Evolutionary conservation across 2,888 invertebrate species (phyloP).

Genomic region (Agonopterix arenella): DNA sequence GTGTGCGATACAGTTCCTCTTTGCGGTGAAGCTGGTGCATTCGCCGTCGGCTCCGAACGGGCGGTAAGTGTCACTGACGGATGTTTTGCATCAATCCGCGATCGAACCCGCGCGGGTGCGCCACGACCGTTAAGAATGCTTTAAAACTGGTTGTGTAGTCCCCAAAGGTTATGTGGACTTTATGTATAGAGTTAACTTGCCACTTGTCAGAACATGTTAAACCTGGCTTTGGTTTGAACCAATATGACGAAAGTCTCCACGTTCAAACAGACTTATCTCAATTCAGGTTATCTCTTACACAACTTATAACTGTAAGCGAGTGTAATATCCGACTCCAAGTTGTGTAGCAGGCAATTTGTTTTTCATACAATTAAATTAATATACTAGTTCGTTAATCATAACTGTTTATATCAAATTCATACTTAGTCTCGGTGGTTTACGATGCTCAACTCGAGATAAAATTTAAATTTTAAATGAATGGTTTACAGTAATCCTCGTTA

Average conservation of each 20-base stretch:
- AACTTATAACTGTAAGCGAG: slow-evolving; percentile 57
- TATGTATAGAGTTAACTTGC: slow-evolving; percentile 40
- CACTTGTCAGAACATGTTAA: slow-evolving; percentile 26
- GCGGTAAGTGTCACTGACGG: slow-evolving; percentile 52
- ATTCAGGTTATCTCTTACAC: slow-evolving; percentile 57
- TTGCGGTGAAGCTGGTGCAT: slow-evolving; percentile 93
- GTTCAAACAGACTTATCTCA: slow-evolving; percentile 50
- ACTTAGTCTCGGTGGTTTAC: slow-evolving; percentile 1
- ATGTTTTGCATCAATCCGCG: slow-evolving; percentile 5
- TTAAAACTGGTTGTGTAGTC: slow-evolving; percentile 41
- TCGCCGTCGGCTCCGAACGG: slow-evolving; percentile 89
- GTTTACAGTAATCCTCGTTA: neutral
- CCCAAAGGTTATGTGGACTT: slow-evolving; percentile 22
- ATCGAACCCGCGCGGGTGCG: slow-evolving; percentile 11
- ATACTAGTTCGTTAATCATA: slow-evolving; percentile 13
- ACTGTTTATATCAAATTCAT: slow-evolving; percentile 13
- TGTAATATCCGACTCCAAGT: slow-evolving; percentile 25
- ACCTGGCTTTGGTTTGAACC: slow-evolving; percentile 6
- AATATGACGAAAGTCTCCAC: slow-evolving; percentile 22
- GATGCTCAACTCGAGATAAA: neutral
- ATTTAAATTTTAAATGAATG: slow-evolving; percentile 7
- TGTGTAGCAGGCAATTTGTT: neutral
- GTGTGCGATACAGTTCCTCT: slow-evolving; percentile 95
- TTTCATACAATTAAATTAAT: slow-evolving; percentile 18
- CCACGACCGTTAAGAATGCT: slow-evolving; percentile 48